phyloP scores from a whole-genome alignment of 1,140 invertebrate species.

The Popillia japonica region DNA sequence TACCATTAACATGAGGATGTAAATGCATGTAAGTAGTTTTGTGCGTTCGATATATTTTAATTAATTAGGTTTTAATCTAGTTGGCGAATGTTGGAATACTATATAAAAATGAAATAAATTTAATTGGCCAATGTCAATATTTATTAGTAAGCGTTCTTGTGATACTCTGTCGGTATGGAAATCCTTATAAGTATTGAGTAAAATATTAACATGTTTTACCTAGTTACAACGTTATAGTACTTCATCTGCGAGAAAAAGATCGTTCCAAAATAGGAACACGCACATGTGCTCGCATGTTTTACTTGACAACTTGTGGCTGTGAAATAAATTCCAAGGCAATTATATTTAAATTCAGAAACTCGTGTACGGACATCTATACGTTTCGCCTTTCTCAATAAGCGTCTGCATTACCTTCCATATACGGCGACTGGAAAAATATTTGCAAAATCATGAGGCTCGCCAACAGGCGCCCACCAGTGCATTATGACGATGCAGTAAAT shows the following conservation, averaged over 20 bases:
- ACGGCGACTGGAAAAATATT: conserved; percentile 13
- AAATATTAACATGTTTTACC: neutral
- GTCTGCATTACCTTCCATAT: conserved; percentile 23
- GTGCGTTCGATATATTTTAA: no score
- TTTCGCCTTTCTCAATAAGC: conserved; percentile 18
- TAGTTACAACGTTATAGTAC: neutral
- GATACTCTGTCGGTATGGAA: no score
- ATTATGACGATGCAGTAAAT: conserved; percentile 25
- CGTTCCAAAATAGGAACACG: neutral
- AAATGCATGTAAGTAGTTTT: no score
- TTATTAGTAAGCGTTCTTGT: no score
- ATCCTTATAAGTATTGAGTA: neutral
- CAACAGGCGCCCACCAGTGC: conserved; percentile 17
- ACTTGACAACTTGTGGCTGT: neutral
- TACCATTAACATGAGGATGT: neutral
- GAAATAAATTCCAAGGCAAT: conserved; percentile 25
- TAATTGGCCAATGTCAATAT: neutral
- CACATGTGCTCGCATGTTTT: neutral
- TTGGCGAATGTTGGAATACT: no score
- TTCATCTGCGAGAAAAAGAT: neutral
- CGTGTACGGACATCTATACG: neutral
- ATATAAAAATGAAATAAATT: neutral
- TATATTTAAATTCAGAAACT: conserved; percentile 23
- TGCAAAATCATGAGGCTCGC: conserved; percentile 25
- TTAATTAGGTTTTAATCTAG: no score